These are phyloP conservation scores for Sinocyclocheilus anophthalmus DNA, from an alignment of 2,113 vertebrate species.

Conservation along the genomic window DNA sequence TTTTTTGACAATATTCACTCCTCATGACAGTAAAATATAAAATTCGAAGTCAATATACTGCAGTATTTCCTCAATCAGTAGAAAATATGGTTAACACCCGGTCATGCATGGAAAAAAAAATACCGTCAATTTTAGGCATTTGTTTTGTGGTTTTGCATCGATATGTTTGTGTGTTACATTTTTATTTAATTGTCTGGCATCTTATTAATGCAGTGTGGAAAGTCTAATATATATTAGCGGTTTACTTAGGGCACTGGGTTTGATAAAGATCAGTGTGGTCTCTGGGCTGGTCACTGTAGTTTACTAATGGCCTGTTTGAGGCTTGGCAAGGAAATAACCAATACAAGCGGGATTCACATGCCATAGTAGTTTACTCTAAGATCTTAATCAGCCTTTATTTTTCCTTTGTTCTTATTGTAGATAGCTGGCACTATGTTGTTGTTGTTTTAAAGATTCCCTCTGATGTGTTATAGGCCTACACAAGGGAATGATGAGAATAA, in stretches of 20 bases:
- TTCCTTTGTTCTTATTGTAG: background rate
- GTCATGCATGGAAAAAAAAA: no score
- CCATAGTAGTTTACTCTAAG: background rate
- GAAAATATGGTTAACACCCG: no score
- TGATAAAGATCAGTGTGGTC: background rate
- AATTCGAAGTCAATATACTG: no score
- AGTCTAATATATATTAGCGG: background rate
- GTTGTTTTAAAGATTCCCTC: slow-evolving; percentile 10
- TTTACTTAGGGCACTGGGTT: background rate
- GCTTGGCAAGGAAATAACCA: slow-evolving; percentile 3
- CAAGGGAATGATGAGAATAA: background rate
- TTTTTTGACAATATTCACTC: no score
- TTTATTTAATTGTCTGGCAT: background rate
- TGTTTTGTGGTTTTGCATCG: no score
- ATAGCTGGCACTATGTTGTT: background rate
- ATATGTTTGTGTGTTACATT: background rate
- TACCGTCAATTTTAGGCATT: background rate
- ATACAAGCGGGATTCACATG: background rate
- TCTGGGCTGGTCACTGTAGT: slow-evolving; percentile 2
- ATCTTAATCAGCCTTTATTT: slow-evolving; percentile 3
- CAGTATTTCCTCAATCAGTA: no score
- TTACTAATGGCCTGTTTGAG: slow-evolving; percentile 10
- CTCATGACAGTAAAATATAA: no score
- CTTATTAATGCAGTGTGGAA: background rate
- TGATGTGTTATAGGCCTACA: slow-evolving; percentile 1